Evolutionary conservation across 2,888 invertebrate genomes (phyloP).

Genomic region (Oligia fasciuncula): DNA sequence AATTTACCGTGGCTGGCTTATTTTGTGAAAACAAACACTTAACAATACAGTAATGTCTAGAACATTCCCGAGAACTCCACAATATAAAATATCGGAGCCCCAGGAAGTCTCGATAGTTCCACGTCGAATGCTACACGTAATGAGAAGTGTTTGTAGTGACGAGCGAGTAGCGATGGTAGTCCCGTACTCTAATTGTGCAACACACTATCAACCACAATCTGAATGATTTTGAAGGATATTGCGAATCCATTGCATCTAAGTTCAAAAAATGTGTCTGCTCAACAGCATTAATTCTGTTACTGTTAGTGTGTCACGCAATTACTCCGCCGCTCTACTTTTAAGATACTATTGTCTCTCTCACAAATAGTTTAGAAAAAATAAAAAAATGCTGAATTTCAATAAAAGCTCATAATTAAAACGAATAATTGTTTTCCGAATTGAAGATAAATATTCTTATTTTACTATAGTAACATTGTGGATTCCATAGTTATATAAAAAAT

Average conservation of each 20-base stretch:
- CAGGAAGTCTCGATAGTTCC: not conserved
- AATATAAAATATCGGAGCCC: not conserved
- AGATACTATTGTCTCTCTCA: not conserved
- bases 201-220: too few relatives aligned
- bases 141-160: too few relatives aligned
- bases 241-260: too few relatives aligned
- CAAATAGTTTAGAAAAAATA: too few relatives aligned
- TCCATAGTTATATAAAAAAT: not conserved
- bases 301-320: too few relatives aligned
- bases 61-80: not conserved
- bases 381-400: not conserved
- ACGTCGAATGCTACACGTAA: not conserved
- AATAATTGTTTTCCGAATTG: not conserved
- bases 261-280: too few relatives aligned
- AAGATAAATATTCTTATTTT: not conserved
- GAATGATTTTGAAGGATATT: too few relatives aligned
- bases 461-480: not conserved
- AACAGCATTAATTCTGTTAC: too few relatives aligned
- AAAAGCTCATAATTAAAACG: not conserved
- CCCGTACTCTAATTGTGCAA: too few relatives aligned
- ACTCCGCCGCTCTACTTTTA: too few relatives aligned
- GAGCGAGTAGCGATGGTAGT: too few relatives aligned
- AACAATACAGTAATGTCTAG: not conserved
- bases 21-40: too few relatives aligned
- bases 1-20: not conserved